These are phyloP conservation scores for Stichopus horrens DNA, from an alignment of 53 echinoderm and acorn worm species.

Conservation along the genomic window DNA sequence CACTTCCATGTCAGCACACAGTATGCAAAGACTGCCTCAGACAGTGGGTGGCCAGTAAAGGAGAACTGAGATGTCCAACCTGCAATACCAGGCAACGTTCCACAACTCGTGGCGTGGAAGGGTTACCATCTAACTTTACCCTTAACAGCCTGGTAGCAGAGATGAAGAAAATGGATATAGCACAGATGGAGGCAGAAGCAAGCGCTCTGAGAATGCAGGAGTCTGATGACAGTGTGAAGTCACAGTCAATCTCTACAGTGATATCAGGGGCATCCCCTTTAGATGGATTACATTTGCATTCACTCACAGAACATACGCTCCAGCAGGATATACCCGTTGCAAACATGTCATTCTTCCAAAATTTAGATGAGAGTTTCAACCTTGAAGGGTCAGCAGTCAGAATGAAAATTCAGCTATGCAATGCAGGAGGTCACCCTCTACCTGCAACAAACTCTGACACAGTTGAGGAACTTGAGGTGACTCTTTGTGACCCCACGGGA, in stretches of 20 bases:
- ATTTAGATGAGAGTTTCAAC: not conserved
- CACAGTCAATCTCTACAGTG: not conserved
- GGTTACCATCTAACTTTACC: conserved; percentile 23
- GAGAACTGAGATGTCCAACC: conserved; percentile 12
- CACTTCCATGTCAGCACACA: conserved; percentile 30
- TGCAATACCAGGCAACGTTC: not conserved
- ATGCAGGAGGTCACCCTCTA: not conserved
- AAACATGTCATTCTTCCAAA: not conserved
- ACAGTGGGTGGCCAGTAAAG: conserved; percentile 19
- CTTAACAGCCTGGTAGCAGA: conserved; percentile 28
- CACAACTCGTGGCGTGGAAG: conserved; percentile 4
- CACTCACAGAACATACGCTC: not conserved
- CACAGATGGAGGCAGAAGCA: not conserved
- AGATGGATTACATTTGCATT: not conserved
- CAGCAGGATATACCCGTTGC: not conserved
- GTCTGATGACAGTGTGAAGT: not conserved
- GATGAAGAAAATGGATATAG: conserved; percentile 6
- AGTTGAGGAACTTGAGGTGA: not conserved
- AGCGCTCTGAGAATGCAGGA: not conserved
- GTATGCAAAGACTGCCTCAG: conserved; percentile 10
- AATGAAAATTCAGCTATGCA: not conserved
- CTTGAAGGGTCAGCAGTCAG: not conserved
- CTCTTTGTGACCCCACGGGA: not conserved
- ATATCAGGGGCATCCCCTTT: not conserved
- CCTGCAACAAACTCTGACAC: not conserved